Conservation (phyloP, 2,888 invertebrate species). For the Leptopilina syphax region DNA sequence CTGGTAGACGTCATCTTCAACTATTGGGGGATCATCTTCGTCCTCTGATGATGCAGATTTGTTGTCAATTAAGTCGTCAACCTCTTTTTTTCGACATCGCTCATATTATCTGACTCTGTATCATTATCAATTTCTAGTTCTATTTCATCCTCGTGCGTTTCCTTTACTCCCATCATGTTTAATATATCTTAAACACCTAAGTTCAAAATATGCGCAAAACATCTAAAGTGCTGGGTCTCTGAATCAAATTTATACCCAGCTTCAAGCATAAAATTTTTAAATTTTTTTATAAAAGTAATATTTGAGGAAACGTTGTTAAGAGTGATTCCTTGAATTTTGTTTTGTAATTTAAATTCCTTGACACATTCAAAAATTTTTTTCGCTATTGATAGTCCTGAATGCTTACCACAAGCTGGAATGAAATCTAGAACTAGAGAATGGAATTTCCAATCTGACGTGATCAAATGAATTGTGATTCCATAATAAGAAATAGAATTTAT, state of each 20-base stretch:
- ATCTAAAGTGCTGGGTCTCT: conserved; percentile 62
- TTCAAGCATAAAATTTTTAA: conserved; percentile 24
- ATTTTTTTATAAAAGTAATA: conserved; percentile 35
- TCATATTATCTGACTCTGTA: neutral
- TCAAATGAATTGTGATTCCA: conserved; percentile 7
- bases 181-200: conserved; percentile 60
- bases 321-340: conserved; percentile 40
- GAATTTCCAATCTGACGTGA: neutral
- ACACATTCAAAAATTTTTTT: conserved; percentile 2
- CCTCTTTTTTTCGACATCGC: neutral
- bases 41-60: neutral
- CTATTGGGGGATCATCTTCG: neutral
- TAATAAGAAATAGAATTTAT: neutral
- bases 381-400: neutral
- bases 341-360: neutral
- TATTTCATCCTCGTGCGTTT: conserved; percentile 27
- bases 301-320: conserved; percentile 40
- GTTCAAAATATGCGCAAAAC: conserved; percentile 63
- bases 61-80: neutral
- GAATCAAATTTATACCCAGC: conserved; percentile 41
- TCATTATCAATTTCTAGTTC: neutral
- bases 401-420: neutral
- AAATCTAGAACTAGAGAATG: neutral
- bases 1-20: conserved; percentile 15
- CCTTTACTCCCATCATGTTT: conserved; percentile 41